These are phyloP conservation scores for Lottia gigantea DNA, from an alignment of 2,888 invertebrate species.

Conservation along the genomic window DNA sequence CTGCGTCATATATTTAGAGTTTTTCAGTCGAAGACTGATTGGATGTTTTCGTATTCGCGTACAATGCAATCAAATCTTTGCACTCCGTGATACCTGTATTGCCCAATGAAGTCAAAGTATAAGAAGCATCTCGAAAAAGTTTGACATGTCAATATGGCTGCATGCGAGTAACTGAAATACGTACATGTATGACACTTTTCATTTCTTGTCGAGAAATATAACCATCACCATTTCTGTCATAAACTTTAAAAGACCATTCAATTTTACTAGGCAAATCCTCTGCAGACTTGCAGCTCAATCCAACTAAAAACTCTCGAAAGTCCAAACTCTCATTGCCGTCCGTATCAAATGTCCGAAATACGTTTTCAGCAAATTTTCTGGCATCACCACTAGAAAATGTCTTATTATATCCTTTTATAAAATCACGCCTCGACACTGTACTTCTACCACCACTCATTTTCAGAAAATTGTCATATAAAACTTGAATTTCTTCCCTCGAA, in stretches of 20 bases:
- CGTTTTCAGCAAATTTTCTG: constrained; percentile 98
- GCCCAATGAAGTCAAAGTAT: too few species aligned
- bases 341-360: constrained; percentile 83
- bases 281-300: constrained; percentile 94
- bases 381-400: constrained; percentile 90
- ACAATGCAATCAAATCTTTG: too few species aligned
- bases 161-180: neutral
- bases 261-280: constrained; percentile 96
- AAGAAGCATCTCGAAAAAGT: too few species aligned
- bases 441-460: neutral
- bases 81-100: too few species aligned
- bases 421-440: constrained; percentile 70
- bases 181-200: constrained; percentile 94
- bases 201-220: constrained; percentile 97
- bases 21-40: too few species aligned
- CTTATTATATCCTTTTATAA: constrained; percentile 97
- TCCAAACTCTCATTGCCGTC: constrained; percentile 96
- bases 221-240: constrained; percentile 96
- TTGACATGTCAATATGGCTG: constrained; percentile 69
- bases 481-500: constrained; percentile 1
- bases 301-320: constrained; percentile 95
- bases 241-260: constrained; percentile 98
- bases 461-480: neutral
- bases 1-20: too few species aligned
- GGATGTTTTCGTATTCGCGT: too few species aligned